A percentile compares a stretch with the other conserved stretches of the same genome.
phyloP scores from a whole-genome alignment of 2,888 invertebrate species.

The Cerceris rybyensis region DNA sequence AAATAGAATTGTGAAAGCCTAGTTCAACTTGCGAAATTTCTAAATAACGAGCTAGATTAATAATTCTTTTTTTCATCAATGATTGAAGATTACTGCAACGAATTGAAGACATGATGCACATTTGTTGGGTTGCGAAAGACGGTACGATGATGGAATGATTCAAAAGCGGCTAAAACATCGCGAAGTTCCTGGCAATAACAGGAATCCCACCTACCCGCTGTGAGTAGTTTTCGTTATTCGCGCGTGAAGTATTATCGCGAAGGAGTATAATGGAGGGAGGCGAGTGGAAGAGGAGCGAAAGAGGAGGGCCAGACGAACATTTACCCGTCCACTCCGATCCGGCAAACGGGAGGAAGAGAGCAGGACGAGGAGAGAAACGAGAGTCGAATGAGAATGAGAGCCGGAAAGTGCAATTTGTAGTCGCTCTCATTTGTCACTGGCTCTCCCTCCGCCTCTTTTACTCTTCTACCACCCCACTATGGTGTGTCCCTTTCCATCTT shows the following conservation, averaged over 20 bases:
- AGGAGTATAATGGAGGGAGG: constrained; percentile 68
- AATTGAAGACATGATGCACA: not conserved
- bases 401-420: constrained; percentile 78
- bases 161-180: constrained; percentile 37
- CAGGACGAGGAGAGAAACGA: constrained; percentile 61
- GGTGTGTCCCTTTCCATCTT: constrained; percentile 33
- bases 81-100: too few relatives aligned
- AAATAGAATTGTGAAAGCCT: too few relatives aligned
- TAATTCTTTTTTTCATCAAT: not conserved
- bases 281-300: constrained; percentile 60
- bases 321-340: constrained; percentile 64
- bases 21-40: too few relatives aligned
- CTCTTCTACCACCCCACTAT: constrained; percentile 43
- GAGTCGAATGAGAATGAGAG: constrained; percentile 76
- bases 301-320: constrained; percentile 64
- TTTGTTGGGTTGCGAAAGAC: constrained; percentile 28
- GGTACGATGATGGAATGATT: constrained; percentile 19
- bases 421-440: constrained; percentile 79
- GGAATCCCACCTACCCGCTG: constrained; percentile 62
- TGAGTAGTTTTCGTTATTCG: constrained; percentile 65
- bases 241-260: constrained; percentile 65
- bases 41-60: too few relatives aligned
- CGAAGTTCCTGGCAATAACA: constrained; percentile 57
- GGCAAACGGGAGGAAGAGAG: constrained; percentile 47
- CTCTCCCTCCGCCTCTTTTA: constrained; percentile 59